Evolutionary conservation across 2,797 vertebrate species (phyloP).

Genomic region (Fistularia commersonii): DNA sequence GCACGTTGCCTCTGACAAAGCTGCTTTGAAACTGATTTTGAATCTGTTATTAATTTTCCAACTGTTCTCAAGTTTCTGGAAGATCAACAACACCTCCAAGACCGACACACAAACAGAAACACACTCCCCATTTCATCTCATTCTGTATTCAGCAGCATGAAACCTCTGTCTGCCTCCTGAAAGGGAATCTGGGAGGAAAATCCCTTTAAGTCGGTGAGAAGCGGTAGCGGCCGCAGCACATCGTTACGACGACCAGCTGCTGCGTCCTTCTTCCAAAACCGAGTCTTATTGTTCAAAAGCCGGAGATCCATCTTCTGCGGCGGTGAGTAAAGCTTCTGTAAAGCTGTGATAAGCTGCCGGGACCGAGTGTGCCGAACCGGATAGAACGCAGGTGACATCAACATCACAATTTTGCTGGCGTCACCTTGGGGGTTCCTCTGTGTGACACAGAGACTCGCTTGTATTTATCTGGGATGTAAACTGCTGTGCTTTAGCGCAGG

Average conservation of each 20-base stretch:
- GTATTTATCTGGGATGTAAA: too few species aligned
- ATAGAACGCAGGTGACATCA: constrained; percentile 10
- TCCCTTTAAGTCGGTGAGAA: constrained; percentile 52
- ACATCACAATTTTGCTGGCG: too few species aligned
- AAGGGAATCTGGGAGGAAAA: constrained; percentile 47
- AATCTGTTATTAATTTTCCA: neutral
- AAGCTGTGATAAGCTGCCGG: constrained; percentile 21
- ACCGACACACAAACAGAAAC: too few species aligned
- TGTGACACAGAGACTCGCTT: too few species aligned
- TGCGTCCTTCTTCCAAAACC: constrained; percentile 41
- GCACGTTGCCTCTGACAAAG: neutral
- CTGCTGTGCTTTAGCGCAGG: too few species aligned
- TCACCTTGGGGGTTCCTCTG: too few species aligned
- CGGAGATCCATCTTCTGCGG: constrained; percentile 24
- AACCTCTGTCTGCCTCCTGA: constrained; percentile 38
- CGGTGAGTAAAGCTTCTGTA: constrained; percentile 30
- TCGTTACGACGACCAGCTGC: constrained; percentile 50
- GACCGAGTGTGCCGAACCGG: constrained; percentile 15
- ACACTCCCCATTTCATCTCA: constrained; percentile 10
- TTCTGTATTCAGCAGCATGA: constrained; percentile 42
- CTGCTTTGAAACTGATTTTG: too few species aligned
- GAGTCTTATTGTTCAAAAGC: constrained; percentile 37
- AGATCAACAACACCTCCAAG: neutral
- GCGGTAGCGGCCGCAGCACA: constrained; percentile 11
- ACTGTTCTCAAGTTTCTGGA: neutral